Percentiles rank a stretch among this genome's conserved stretches.
Evolutionary conservation across 2,888 invertebrate genomes (phyloP).

Genomic region (Lepidonotus clava): DNA sequence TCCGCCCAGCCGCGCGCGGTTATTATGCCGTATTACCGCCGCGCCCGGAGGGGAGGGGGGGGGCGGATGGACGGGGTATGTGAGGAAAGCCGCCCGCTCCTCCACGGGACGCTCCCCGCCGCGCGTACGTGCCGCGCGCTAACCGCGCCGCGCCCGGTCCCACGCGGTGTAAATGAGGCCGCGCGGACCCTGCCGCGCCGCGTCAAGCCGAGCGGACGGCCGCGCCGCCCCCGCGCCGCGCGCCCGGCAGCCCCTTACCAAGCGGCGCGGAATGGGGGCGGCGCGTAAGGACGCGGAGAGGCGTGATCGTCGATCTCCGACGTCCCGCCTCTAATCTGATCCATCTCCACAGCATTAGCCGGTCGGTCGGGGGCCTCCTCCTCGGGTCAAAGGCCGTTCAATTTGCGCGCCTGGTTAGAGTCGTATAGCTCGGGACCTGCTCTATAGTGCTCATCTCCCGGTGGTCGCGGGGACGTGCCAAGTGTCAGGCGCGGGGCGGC

Average conservation of each 20-base stretch:
- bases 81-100: not conserved
- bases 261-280: not conserved
- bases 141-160: not conserved
- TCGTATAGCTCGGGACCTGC: constrained; percentile 21
- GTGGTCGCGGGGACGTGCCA: too few relatives aligned
- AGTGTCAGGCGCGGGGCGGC: not conserved
- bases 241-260: not conserved
- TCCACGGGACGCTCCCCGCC: not conserved
- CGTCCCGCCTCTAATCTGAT: constrained; percentile 38
- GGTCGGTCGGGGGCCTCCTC: constrained; percentile 5
- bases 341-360: constrained; percentile 26
- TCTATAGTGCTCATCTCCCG: not conserved
- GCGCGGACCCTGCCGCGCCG: constrained; percentile 10
- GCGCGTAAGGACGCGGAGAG: not conserved
- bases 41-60: not conserved
- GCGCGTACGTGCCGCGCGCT: not conserved
- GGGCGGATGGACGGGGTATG: not conserved
- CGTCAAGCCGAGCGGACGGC: not conserved
- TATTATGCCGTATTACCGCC: constrained; percentile 2
- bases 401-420: constrained; percentile 47
- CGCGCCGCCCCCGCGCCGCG: not conserved
- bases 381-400: constrained; percentile 32
- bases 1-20: constrained; percentile 6
- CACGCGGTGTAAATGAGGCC: constrained; percentile 32
- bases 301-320: constrained; percentile 33